Conservation (phyloP, 2,797 vertebrate species). For the Sebastes oblongus region DNA sequence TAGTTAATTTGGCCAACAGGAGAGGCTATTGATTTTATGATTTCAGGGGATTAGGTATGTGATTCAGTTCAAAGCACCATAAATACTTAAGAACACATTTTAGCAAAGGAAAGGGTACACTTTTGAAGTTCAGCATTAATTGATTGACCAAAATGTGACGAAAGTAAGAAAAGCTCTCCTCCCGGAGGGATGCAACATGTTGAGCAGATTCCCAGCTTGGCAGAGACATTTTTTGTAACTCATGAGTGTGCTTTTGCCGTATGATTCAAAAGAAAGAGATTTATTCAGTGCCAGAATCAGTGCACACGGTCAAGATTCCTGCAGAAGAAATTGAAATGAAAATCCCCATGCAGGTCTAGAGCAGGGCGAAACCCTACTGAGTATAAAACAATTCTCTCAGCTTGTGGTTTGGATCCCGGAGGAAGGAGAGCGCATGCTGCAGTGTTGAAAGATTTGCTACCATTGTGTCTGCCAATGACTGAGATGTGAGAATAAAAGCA, state of each 20-base stretch:
- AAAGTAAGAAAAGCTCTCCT: not conserved
- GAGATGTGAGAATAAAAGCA: constrained; percentile 24
- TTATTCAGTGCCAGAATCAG: constrained; percentile 4
- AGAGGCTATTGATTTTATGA: not conserved
- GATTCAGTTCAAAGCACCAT: not conserved
- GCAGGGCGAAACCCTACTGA: constrained; percentile 14
- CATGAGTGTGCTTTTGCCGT: not conserved
- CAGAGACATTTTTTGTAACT: not conserved
- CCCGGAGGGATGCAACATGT: not conserved
- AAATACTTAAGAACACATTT: not conserved
- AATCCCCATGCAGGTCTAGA: constrained; percentile 13
- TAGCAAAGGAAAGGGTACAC: not conserved
- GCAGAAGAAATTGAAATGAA: not conserved
- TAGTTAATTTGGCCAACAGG: not conserved
- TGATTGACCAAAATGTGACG: not conserved
- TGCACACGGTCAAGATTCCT: constrained; percentile 11
- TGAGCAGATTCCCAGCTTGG: constrained; percentile 13
- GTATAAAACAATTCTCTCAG: constrained; percentile 31
- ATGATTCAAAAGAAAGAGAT: constrained; percentile 1
- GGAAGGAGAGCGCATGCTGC: not conserved
- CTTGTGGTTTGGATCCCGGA: constrained; percentile 13
- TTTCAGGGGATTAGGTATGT: not conserved
- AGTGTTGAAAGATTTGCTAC: constrained; percentile 29
- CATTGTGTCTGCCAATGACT: constrained; percentile 16
- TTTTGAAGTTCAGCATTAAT: not conserved